These are phyloP conservation scores for Ispidina picta DNA, from an alignment of 2,797 vertebrate genomes.

Conservation along the genomic window DNA sequence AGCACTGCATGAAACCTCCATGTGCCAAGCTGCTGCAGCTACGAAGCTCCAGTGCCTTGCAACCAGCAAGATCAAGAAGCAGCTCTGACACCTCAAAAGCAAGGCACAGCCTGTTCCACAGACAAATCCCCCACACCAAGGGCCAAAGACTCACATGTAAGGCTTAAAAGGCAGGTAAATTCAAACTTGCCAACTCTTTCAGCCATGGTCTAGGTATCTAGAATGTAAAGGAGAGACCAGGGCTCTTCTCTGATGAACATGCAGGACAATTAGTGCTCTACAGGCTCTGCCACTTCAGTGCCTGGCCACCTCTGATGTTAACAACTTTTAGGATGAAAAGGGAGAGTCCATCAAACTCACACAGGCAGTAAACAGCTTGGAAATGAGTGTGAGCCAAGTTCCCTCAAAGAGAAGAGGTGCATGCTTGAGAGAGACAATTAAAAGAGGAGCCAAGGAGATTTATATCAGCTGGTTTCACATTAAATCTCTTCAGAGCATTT, in stretches of 20 bases:
- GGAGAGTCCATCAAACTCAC: conserved; percentile 8
- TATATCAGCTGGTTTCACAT: conserved; percentile 15
- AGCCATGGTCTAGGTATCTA: background rate
- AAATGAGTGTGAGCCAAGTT: conserved; percentile 9
- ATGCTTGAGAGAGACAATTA: conserved; percentile 26
- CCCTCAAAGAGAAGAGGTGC: background rate
- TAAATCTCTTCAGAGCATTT: conserved; percentile 47
- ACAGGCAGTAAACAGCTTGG: conserved; percentile 24
- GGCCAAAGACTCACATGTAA: background rate
- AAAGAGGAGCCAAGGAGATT: conserved; percentile 29
- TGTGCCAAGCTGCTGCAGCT: background rate
- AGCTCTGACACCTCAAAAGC: background rate
- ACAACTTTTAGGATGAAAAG: conserved; percentile 26
- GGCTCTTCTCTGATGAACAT: background rate
- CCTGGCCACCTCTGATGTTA: background rate
- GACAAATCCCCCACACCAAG: background rate
- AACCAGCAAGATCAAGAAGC: background rate
- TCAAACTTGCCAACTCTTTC: background rate
- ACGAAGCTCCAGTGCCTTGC: background rate
- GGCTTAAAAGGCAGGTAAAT: background rate
- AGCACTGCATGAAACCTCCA: background rate
- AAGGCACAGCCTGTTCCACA: background rate
- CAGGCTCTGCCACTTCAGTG: background rate
- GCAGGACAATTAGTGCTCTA: background rate
- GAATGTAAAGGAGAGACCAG: background rate